Evolutionary conservation across 2,113 vertebrate species (phyloP).

Genomic region (Chascanopsetta lugubris): DNA sequence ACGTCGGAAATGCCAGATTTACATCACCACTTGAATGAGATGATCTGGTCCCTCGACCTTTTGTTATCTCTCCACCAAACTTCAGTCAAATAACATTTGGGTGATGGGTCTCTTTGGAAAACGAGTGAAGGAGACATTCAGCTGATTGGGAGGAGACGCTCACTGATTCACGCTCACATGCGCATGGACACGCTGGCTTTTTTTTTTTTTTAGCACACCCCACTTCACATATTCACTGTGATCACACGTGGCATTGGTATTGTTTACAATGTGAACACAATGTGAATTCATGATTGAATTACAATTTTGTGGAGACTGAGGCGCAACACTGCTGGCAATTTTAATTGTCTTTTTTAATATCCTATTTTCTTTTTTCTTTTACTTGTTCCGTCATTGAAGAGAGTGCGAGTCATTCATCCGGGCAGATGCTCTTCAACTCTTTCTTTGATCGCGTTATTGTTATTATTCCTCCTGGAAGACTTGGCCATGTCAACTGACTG

Average conservation of each 20-base stretch:
- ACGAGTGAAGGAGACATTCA: not conserved
- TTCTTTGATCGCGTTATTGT: too few relatives aligned
- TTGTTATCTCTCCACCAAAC: conserved; percentile 21
- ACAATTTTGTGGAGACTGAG: not conserved
- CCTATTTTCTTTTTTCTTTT: too few relatives aligned
- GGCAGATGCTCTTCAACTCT: too few relatives aligned
- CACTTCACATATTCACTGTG: conserved; percentile 17
- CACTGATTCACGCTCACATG: not conserved
- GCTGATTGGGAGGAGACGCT: not conserved
- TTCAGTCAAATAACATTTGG: conserved; percentile 32
- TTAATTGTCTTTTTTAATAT: too few relatives aligned
- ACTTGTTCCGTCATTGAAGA: too few relatives aligned
- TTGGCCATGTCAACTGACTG: conserved; percentile 8
- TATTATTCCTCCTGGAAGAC: not conserved
- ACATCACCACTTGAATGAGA: conserved; percentile 46
- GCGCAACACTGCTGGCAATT: too few relatives aligned
- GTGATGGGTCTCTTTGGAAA: too few relatives aligned
- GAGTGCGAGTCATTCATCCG: too few relatives aligned
- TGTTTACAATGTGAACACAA: conserved; percentile 17
- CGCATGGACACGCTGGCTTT: not conserved
- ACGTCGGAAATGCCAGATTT: conserved; percentile 55
- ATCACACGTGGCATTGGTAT: conserved; percentile 15
- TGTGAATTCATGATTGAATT: conserved; percentile 16
- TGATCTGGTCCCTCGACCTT: conserved; percentile 42
- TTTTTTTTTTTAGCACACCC: not conserved